These are phyloP conservation scores for Chanos chanos DNA, from an alignment of 2,797 vertebrate genomes.

Conservation along the genomic window DNA sequence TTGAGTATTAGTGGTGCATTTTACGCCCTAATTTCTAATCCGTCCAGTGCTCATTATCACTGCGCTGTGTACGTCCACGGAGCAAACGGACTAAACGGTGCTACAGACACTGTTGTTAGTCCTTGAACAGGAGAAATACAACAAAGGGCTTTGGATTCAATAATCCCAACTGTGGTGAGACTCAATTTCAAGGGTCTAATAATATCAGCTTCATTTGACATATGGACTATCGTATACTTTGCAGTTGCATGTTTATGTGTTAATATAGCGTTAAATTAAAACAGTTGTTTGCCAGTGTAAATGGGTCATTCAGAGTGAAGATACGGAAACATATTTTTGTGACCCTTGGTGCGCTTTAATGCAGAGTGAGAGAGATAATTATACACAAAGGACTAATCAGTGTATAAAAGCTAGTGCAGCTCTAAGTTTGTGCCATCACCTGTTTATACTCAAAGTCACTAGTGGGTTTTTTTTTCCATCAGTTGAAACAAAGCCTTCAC, in stretches of 20 bases:
- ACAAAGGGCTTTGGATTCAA: slow-evolving; percentile 67
- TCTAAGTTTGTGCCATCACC: slow-evolving; percentile 7
- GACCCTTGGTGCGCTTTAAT: neutral
- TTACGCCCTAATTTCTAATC: slow-evolving; percentile 45
- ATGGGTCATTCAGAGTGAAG: slow-evolving; percentile 1
- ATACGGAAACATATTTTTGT: neutral
- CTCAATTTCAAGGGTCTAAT: slow-evolving; percentile 73
- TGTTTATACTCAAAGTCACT: slow-evolving; percentile 12
- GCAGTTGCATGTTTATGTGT: slow-evolving; percentile 71
- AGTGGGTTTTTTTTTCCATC: slow-evolving; percentile 48
- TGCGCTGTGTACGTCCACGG: slow-evolving; percentile 29
- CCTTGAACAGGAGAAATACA: slow-evolving; percentile 57
- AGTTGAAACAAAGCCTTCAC: slow-evolving; percentile 60
- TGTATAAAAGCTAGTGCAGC: slow-evolving; percentile 7
- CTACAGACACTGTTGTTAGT: slow-evolving; percentile 53
- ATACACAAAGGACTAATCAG: neutral
- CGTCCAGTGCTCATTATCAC: slow-evolving; percentile 32
- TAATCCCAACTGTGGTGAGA: slow-evolving; percentile 68
- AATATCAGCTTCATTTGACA: slow-evolving; percentile 65
- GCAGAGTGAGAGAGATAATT: neutral
- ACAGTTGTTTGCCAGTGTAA: slow-evolving; percentile 24
- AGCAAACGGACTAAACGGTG: slow-evolving; percentile 29
- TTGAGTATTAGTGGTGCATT: slow-evolving; percentile 33
- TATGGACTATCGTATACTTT: slow-evolving; percentile 60
- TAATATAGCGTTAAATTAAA: slow-evolving; percentile 55